Evolutionary conservation across 1,140 invertebrate genomes (phyloP).

Genomic region (Chrysoperla carnea): DNA sequence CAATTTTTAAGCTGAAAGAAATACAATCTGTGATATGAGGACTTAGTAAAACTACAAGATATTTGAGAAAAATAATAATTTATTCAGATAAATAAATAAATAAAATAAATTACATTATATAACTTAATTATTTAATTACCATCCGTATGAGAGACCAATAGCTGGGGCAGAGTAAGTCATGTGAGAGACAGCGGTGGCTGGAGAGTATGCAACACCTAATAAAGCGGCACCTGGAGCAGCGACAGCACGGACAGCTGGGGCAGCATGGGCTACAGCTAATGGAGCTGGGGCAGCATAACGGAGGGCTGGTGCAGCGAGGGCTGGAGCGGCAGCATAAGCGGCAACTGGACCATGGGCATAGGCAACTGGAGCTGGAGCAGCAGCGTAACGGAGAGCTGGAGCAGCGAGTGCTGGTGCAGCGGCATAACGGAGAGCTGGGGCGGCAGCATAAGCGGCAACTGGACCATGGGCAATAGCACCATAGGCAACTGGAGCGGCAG

Average conservation of each 20-base stretch:
- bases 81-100: too few species aligned
- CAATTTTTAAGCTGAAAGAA: too few species aligned
- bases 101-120: too few species aligned
- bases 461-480: slow-evolving; percentile 9
- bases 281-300: slow-evolving; percentile 11
- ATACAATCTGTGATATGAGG: too few species aligned
- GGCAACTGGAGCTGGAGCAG: slow-evolving; percentile 10
- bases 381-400: slow-evolving; percentile 8
- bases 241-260: slow-evolving; percentile 1
- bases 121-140: neutral
- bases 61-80: too few species aligned
- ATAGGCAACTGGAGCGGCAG: slow-evolving; percentile 12
- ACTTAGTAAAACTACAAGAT: too few species aligned
- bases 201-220: slow-evolving; percentile 35
- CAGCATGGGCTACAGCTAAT: slow-evolving; percentile 3
- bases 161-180: slow-evolving; percentile 30
- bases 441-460: slow-evolving; percentile 3
- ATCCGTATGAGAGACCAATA: neutral
- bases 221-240: slow-evolving; percentile 17
- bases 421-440: neutral
- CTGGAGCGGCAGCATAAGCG: neutral
- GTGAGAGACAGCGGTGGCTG: slow-evolving; percentile 39
- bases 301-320: slow-evolving; percentile 4
- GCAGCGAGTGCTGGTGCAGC: slow-evolving; percentile 5
- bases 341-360: slow-evolving; percentile 9